phyloP scores from a whole-genome alignment of 2,888 invertebrate species.

The Tetanocera ferruginea region DNA sequence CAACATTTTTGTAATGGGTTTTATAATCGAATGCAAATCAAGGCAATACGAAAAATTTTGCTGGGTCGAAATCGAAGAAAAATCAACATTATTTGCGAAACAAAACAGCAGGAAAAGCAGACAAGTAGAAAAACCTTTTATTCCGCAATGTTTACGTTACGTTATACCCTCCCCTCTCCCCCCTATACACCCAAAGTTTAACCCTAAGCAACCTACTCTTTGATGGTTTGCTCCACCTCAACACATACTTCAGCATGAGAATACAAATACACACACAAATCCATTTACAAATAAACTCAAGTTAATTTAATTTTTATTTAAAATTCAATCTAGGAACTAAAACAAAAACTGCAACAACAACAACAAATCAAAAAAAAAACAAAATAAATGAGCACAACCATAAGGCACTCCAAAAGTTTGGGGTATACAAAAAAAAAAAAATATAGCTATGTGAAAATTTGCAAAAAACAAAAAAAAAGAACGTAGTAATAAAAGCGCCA shows the following conservation, averaged over 20 bases:
- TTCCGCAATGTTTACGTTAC: constrained; percentile 59
- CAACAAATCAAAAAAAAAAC: neutral
- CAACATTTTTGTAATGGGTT: no score
- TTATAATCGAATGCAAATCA: no score
- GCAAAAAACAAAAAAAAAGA: constrained; percentile 26
- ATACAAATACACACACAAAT: constrained; percentile 18
- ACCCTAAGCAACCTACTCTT: neutral
- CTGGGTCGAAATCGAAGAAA: constrained; percentile 28
- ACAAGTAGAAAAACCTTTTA: constrained; percentile 67
- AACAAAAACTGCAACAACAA: constrained; percentile 30
- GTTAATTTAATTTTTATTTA: constrained; percentile 64
- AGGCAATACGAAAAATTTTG: no score
- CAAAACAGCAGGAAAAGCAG: constrained; percentile 40
- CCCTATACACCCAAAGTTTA: neutral
- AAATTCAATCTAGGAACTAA: constrained; percentile 65
- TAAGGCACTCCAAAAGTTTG: neutral
- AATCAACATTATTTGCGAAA: constrained; percentile 28
- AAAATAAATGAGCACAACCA: neutral
- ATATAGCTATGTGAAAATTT: neutral
- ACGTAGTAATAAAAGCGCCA: constrained; percentile 34
- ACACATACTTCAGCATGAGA: neutral
- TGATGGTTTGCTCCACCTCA: neutral
- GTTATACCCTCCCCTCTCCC: neutral
- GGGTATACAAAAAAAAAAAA: neutral
- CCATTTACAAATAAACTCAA: constrained; percentile 50